Conservation (phyloP, 2,113 vertebrate genomes). For the Athene cunicularia region DNA sequence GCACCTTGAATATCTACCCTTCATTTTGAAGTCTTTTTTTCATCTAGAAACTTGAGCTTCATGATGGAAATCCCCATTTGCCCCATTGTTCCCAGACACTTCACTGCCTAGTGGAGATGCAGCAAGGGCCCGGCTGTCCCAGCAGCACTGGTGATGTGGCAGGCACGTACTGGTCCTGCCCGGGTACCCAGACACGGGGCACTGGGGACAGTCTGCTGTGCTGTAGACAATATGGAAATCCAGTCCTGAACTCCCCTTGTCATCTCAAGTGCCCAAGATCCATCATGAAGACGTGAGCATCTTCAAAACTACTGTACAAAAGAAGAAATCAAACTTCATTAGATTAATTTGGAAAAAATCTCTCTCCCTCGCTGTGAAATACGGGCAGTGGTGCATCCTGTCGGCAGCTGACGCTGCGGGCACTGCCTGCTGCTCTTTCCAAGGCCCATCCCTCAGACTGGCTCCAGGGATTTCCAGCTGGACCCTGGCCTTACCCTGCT, state of each 20-base stretch:
- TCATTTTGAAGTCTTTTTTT: background rate
- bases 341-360: background rate
- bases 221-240: rapidly evolving
- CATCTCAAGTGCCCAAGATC: background rate
- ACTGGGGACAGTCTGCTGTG: rapidly evolving
- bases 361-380: background rate
- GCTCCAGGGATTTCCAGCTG: background rate
- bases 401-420: rapidly evolving
- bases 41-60: background rate
- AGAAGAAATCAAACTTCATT: background rate
- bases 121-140: background rate
- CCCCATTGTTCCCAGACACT: too few species aligned
- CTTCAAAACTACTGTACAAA: background rate
- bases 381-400: background rate
- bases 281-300: background rate
- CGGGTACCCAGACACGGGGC: rapidly evolving
- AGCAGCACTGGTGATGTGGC: rapidly evolving
- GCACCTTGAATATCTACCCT: rapidly evolving
- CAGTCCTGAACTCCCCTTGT: background rate
- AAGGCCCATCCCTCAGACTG: background rate
- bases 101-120: background rate
- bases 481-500: background rate
- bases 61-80: background rate
- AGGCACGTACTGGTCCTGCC: rapidly evolving
- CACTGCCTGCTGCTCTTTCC: rapidly evolving